Percentiles rank a stretch among this genome's conserved stretches.
Conservation (phyloP, 2,888 invertebrate species). For the Drosophila kambysellisi region DNA sequence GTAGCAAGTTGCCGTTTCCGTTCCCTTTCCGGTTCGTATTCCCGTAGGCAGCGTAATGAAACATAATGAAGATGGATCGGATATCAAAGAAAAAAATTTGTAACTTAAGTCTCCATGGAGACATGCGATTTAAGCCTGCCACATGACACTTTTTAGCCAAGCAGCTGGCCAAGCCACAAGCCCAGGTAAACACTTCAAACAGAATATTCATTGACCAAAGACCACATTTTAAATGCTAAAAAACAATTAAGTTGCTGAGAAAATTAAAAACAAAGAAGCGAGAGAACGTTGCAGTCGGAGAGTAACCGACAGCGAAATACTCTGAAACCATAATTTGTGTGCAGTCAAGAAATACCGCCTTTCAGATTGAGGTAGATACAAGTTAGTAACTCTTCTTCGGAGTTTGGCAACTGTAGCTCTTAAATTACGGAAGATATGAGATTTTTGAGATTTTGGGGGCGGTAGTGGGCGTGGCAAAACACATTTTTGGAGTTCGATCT, state of each 20-base stretch:
- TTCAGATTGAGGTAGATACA: too few relatives aligned
- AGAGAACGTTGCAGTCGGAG: neutral
- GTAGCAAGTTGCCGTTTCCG: conserved; percentile 21
- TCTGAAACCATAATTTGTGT: too few relatives aligned
- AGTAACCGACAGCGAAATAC: too few relatives aligned
- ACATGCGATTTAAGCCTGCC: conserved; percentile 13
- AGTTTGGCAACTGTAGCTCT: too few relatives aligned
- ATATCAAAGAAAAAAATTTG: conserved; percentile 50
- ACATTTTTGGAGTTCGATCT: too few relatives aligned
- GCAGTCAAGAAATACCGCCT: too few relatives aligned
- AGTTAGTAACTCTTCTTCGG: too few relatives aligned
- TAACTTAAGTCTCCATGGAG: conserved; percentile 4
- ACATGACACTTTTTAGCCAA: neutral
- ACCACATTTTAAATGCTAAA: neutral
- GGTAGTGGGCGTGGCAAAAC: too few relatives aligned
- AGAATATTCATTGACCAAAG: conserved; percentile 2
- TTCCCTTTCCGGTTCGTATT: conserved; percentile 2
- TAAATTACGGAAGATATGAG: too few relatives aligned
- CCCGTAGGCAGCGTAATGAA: conserved; percentile 53
- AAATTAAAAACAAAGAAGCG: neutral
- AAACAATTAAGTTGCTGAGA: neutral
- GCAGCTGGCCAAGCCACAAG: conserved; percentile 24
- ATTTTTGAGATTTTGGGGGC: too few relatives aligned
- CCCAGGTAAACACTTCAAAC: neutral
- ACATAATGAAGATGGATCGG: conserved; percentile 76